These are phyloP conservation scores for Lithophane socia DNA, from an alignment of 2,888 invertebrate species.

Conservation along the genomic window DNA sequence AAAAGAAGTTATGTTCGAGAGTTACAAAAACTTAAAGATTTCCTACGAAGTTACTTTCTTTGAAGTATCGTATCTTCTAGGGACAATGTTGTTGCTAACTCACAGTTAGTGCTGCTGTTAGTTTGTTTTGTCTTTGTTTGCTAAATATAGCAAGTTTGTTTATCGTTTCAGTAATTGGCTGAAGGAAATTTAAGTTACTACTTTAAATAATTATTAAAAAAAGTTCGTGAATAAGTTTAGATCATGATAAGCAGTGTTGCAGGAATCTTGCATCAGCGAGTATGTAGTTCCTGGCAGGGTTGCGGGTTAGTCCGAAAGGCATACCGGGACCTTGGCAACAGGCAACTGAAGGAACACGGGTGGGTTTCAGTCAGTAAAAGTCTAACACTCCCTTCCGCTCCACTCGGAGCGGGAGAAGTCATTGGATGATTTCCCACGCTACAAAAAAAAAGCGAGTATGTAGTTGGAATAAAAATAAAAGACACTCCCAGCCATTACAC, in stretches of 20 bases:
- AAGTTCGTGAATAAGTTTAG: not conserved
- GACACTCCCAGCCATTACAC: not conserved
- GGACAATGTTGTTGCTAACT: slow-evolving; percentile 32
- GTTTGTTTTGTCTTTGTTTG: slow-evolving; percentile 29
- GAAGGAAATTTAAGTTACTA: not conserved
- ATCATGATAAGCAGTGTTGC: not conserved
- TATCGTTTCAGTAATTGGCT: slow-evolving; percentile 25
- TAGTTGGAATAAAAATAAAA: not conserved
- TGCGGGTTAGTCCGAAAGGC: too few species aligned
- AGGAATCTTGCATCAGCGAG: not conserved
- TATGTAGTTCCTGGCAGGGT: too few species aligned
- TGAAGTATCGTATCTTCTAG: slow-evolving; percentile 30
- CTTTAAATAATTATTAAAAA: not conserved
- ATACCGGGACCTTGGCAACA: too few species aligned
- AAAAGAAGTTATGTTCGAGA: slow-evolving; percentile 31
- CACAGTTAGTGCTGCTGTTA: slow-evolving; percentile 31
- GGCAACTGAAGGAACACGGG: too few species aligned
- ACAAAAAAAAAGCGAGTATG: not conserved
- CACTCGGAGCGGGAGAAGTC: too few species aligned
- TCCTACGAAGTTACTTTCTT: slow-evolving; percentile 24
- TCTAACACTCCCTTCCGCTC: too few species aligned
- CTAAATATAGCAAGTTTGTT: slow-evolving; percentile 28
- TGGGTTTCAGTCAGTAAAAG: too few species aligned
- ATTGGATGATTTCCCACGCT: too few species aligned
- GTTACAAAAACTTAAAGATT: slow-evolving; percentile 49